Base-by-base conservation (phyloP, 2,797 vertebrate species). In the Salarias fasciatus region DNA sequence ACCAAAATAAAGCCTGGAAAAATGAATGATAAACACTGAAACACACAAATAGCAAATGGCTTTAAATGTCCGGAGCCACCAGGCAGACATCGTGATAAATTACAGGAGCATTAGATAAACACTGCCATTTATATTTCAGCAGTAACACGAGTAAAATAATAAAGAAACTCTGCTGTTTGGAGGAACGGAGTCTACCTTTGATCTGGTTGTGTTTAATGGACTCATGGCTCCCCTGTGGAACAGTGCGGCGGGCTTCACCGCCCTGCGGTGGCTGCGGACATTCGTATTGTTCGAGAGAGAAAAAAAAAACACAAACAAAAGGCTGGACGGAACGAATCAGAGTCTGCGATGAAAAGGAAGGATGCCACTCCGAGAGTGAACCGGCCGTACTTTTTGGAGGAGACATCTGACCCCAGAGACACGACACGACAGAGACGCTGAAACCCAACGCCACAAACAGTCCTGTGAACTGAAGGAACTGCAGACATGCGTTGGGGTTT, bases 101-200 rank as follows among this genome's bases (percentile, higher is more conserved):
- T 51, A 78, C 38, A 42, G 12, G 35, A 69, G 63, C 37, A 36
- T 30, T 6, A 41, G 40, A 68, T 69, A 83, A 83, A 78, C 60
- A 80, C 42, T 63, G 62, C 56, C 43, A 61, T 75, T 80, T 44
- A 28, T 63, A 59, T 68, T 72, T 79, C 53, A 62, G 24, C 48
- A 62, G 45, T 70, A 54, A 83, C 7, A 11, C 50, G 44, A 71
- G 61, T 35, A 47, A 72, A 63, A 66, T 64, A 62, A 77, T 59
- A 57, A 67, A 72, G 41, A 69, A 69, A 49, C 36, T 64, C 3
- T n/a, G 56, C 73, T 60, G 38, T 66, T 63, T 80, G 69, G 47
- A 59, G 62, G 46, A 76, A 73, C 30, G 18, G 38, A 65, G 11
- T 37, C 54, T 24, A 51, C 41, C 80, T 87, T 76, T 88, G 75